Base-by-base conservation (phyloP, 1,140 invertebrate genomes). In the fruit fly (Drosophila melanogaster) region DNA sequence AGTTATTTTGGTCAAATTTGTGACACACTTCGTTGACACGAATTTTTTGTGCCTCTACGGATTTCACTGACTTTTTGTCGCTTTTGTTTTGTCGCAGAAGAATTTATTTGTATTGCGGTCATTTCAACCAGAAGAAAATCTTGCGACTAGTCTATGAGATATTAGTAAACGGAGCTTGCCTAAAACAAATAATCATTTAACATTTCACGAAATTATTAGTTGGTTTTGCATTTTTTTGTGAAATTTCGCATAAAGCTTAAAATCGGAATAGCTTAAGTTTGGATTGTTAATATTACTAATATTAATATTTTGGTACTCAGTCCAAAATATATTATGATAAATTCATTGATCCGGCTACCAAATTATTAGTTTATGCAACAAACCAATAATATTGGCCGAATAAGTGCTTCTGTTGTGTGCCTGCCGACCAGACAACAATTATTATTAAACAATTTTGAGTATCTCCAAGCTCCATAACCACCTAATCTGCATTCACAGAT, bases 21-120 rank as follows among this genome's bases (percentile, higher is more conserved):
- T 76, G 80, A 85, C 80, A 83, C 77, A 84, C 77, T 79, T 76
- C 54, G 56, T 72, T 81, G 79, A 81, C 79, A 81, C 79, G 62
- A 55, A 79, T 79, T 54, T 54, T 57, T 72, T 38, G 24, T 35
- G 41, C 49, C 38, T 22, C 51, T 11, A 15, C 43, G 66, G 22
- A 69, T 70, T 70, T 69, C 64, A 56, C 64, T 56, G 62, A 30
- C 14, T 59, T 41, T 15, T 62, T 62, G 60, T 43, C 26, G 56
- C 26, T 30, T 46, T 62, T 61, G 53, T 58, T 44, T 11, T 53
- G 64, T 51, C 8, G 47, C 64, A 62, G 35, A 40, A 44, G 30
- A 58, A 50, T 62, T 66, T 62, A 62, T 62, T 61, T 43, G 14
- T 64, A 49, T n/a, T 17, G 33, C 5, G n/a, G 12, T 4, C 15